A percentile compares a stretch with the other conserved stretches of the same genome.
Conservation (phyloP, 2,888 invertebrate genomes). For the Frankliniella intonsa region DNA sequence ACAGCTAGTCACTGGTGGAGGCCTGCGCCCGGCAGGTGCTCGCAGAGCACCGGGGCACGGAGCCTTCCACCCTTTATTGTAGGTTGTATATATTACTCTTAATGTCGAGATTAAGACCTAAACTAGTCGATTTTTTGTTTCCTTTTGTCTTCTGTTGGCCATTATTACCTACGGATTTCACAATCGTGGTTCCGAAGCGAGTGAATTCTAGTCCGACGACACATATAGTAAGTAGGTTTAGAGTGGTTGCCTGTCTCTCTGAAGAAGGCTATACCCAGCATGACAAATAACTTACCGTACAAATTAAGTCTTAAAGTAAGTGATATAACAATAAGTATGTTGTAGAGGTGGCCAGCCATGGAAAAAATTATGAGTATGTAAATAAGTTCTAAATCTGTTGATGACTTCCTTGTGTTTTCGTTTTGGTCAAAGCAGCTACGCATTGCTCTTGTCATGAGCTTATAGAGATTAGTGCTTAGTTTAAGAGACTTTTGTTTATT, state of each 20-base stretch:
- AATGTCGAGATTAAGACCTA: not conserved
- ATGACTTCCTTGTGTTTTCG: not conserved
- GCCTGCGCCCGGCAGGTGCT: not conserved
- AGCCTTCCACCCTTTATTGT: not conserved
- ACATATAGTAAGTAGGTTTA: not conserved
- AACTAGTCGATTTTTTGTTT: not conserved
- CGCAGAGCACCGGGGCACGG: not conserved
- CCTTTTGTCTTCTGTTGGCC: not conserved
- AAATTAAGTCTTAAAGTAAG: not conserved
- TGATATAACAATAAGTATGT: not conserved
- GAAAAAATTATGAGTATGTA: not conserved
- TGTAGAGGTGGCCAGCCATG: not conserved
- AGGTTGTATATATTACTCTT: not conserved
- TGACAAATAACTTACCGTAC: slow-evolving; percentile 10
- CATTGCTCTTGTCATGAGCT: too few relatives aligned
- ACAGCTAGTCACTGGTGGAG: slow-evolving; percentile 19
- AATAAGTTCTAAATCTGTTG: not conserved
- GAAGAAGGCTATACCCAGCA: not conserved
- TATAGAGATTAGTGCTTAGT: too few relatives aligned
- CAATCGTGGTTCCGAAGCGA: not conserved
- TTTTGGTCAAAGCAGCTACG: not conserved
- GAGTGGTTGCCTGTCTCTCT: not conserved
- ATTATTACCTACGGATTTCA: not conserved
- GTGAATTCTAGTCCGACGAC: slow-evolving; percentile 7
- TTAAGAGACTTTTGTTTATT: too few relatives aligned